These are phyloP conservation scores for Therioaphis trifolii DNA, from an alignment of 2,888 invertebrate genomes.

Conservation along the genomic window DNA sequence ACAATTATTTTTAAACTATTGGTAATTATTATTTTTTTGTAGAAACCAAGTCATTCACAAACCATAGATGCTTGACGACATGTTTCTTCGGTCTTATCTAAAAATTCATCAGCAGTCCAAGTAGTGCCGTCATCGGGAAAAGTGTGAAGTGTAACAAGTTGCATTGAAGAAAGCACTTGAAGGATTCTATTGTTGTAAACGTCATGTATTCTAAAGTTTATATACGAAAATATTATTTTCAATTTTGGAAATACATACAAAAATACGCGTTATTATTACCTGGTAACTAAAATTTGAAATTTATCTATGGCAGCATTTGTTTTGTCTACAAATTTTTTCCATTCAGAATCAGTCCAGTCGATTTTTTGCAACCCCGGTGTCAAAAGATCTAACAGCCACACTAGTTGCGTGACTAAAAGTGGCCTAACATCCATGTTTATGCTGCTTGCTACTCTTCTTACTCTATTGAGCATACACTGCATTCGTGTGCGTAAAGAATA, in stretches of 20 bases:
- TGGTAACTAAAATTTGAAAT: constrained; percentile 78
- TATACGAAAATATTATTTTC: neutral
- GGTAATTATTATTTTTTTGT: constrained; percentile 8
- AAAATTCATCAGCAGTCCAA: constrained; percentile 88
- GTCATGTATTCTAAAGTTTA: constrained; percentile 80
- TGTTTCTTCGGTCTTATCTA: constrained; percentile 83
- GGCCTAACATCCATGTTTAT: constrained; percentile 91
- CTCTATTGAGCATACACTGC: constrained; percentile 82
- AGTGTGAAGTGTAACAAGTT: constrained; percentile 82
- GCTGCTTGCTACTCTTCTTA: constrained; percentile 77
- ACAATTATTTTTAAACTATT: neutral
- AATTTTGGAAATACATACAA: neutral
- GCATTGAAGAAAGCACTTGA: constrained; percentile 88
- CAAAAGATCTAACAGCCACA: constrained; percentile 83
- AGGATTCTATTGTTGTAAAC: constrained; percentile 91
- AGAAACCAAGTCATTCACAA: constrained; percentile 62
- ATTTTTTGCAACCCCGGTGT: constrained; percentile 84
- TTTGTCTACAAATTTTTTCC: constrained; percentile 81
- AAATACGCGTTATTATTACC: constrained; percentile 67
- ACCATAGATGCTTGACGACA: constrained; percentile 75
- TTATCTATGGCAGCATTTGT: constrained; percentile 82
- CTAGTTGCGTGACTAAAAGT: constrained; percentile 87
- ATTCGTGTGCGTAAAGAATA: constrained; percentile 61
- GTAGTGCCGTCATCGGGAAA: constrained; percentile 82
- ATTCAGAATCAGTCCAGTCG: constrained; percentile 88